These are phyloP conservation scores for Eristalinus aeneus DNA, from an alignment of 2,888 invertebrate genomes.

Conservation along the genomic window DNA sequence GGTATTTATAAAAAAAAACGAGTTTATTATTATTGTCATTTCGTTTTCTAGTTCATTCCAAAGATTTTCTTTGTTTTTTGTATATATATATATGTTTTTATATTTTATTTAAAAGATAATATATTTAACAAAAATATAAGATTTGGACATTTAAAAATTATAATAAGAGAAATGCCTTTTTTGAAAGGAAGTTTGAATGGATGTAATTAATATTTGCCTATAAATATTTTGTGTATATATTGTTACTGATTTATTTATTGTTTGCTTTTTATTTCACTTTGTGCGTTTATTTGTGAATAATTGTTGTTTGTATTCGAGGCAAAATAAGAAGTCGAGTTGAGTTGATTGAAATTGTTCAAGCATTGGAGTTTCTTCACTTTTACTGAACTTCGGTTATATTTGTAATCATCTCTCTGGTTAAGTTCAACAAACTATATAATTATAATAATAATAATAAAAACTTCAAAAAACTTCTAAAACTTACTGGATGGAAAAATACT, in stretches of 20 bases:
- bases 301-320: background rate
- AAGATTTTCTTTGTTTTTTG: background rate
- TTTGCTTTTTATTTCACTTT: constrained; percentile 35
- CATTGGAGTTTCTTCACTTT: background rate
- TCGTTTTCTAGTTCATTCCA: constrained; percentile 24
- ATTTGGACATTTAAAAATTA: constrained; percentile 49
- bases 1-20: constrained; percentile 3
- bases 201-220: constrained; percentile 4
- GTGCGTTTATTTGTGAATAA: constrained; percentile 53
- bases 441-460: no score
- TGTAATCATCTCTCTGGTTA: no score
- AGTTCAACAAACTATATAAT: no score
- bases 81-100: background rate
- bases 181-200: constrained; percentile 20
- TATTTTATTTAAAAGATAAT: constrained; percentile 25
- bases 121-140: constrained; percentile 29
- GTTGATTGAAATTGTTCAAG: background rate
- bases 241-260: background rate
- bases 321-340: background rate
- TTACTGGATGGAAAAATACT: no score
- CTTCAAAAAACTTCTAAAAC: no score
- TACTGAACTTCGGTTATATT: no score
- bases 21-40: background rate
- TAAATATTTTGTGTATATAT: constrained; percentile 5
- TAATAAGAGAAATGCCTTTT: background rate